These are phyloP conservation scores for Thalassarche chlororhynchos DNA, from an alignment of 2,113 vertebrate species.

Conservation along the genomic window DNA sequence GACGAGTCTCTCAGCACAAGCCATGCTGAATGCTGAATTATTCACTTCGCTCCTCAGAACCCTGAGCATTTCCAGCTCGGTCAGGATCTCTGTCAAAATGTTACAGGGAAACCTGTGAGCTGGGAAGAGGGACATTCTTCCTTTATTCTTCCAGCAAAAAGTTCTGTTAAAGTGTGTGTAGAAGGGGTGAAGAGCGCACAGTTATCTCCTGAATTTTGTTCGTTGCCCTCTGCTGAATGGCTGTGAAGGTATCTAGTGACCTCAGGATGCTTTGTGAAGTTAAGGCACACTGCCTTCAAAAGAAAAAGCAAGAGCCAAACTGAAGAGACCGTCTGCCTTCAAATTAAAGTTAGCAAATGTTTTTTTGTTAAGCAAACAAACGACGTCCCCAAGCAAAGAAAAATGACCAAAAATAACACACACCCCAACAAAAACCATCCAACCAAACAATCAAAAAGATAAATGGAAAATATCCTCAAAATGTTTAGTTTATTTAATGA, in stretches of 20 bases:
- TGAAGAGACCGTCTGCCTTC: neutral
- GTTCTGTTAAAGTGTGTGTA: neutral
- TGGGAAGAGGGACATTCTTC: neutral
- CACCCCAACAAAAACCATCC: neutral
- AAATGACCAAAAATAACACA: neutral
- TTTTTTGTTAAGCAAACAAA: neutral
- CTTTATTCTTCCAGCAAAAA: slow-evolving; percentile 2
- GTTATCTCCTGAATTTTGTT: neutral
- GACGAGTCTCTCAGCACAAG: neutral
- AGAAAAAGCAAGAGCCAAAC: neutral
- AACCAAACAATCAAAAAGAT: neutral
- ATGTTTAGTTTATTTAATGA: neutral
- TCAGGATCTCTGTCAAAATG: neutral
- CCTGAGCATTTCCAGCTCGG: neutral
- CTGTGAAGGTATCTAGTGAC: neutral
- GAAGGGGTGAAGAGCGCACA: neutral
- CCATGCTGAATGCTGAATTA: neutral
- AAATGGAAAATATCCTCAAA: neutral
- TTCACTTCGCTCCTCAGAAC: neutral
- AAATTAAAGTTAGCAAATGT: neutral
- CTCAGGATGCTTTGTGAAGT: neutral
- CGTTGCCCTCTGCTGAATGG: neutral
- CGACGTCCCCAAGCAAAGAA: neutral
- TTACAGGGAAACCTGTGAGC: neutral
- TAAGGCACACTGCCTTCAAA: neutral